phyloP scores from a whole-genome alignment of 2,113 vertebrate species.

The Mustela lutreola region DNA sequence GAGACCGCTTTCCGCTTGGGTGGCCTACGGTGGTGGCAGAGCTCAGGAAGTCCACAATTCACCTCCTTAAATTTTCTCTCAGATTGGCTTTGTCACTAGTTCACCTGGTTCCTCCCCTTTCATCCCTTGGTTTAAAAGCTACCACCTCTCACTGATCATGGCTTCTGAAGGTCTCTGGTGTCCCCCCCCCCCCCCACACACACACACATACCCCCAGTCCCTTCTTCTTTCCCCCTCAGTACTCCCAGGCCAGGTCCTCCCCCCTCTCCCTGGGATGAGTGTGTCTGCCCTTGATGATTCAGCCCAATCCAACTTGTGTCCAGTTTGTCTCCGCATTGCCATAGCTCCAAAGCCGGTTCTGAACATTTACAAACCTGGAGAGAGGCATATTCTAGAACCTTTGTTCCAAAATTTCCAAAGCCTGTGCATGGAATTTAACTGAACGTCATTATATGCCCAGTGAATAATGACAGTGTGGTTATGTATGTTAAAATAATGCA shows the following conservation, averaged over 20 bases:
- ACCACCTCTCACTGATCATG: too few relatives aligned
- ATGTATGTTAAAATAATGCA: neutral
- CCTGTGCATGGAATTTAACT: neutral
- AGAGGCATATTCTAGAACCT: neutral
- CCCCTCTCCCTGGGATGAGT: neutral
- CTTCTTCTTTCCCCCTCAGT: neutral
- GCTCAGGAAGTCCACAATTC: neutral
- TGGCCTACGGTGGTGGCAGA: neutral
- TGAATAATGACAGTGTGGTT: neutral
- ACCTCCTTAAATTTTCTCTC: neutral
- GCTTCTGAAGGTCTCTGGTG: too few relatives aligned
- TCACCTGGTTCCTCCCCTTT: neutral
- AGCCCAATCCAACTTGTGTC: neutral
- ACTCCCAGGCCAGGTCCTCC: neutral
- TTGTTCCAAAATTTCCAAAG: neutral
- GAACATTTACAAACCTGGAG: neutral
- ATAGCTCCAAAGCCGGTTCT: neutral
- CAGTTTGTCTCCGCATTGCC: neutral
- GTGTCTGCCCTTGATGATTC: neutral
- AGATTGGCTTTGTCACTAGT: neutral
- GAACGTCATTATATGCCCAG: neutral
- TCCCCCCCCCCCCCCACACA: fast-evolving
- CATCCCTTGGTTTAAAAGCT: neutral
- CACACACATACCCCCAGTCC: too few relatives aligned
- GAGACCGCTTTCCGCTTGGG: neutral